Evolutionary conservation across 2,888 invertebrate species (phyloP).

Genomic region (Uloborus plumipes): DNA sequence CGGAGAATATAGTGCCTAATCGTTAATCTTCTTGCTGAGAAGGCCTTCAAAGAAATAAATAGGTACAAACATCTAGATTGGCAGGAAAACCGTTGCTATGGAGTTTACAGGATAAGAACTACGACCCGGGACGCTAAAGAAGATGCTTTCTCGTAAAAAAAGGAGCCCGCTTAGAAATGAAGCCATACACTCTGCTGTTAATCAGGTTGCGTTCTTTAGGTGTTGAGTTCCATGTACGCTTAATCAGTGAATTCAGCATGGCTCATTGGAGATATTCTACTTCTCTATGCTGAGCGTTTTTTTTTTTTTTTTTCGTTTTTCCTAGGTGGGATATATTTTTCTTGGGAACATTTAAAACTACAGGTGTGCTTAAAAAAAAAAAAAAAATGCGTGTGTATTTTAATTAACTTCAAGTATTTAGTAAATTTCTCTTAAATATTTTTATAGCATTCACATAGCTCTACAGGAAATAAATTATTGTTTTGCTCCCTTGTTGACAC

Average conservation of each 20-base stretch:
- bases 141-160: background rate
- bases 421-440: too few species aligned
- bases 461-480: too few species aligned
- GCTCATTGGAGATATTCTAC: constrained; percentile 52
- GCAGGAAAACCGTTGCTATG: constrained; percentile 38
- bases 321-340: too few species aligned
- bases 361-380: too few species aligned
- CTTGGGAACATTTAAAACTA: too few species aligned
- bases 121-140: constrained; percentile 3
- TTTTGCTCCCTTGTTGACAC: too few species aligned
- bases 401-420: too few species aligned
- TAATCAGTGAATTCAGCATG: constrained; percentile 53
- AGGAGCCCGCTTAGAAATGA: constrained; percentile 4
- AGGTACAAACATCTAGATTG: constrained; percentile 41
- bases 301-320: too few species aligned
- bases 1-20: constrained; percentile 17
- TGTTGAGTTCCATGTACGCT: constrained; percentile 47
- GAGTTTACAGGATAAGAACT: constrained; percentile 39
- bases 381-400: too few species aligned
- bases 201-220: constrained; percentile 46
- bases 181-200: constrained; percentile 27
- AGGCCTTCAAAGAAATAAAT: constrained; percentile 34
- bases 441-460: too few species aligned
- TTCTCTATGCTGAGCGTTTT: background rate
- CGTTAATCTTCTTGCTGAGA: constrained; percentile 26